Conservation (phyloP, 2,113 vertebrate genomes). For the Crocuta crocuta region DNA sequence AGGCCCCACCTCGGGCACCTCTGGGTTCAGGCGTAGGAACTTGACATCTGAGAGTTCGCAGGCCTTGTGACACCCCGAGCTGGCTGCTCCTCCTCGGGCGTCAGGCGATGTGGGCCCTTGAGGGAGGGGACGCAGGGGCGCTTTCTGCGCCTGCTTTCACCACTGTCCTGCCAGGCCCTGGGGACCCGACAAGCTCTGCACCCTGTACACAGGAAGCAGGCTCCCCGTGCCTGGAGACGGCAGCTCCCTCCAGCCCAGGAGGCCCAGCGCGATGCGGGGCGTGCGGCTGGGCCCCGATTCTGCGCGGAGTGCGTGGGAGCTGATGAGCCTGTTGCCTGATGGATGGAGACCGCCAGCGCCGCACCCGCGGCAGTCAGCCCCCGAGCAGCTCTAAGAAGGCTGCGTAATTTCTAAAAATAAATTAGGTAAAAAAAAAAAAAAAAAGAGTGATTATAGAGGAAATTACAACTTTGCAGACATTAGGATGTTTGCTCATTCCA, state of each 20-base stretch:
- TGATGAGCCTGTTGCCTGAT: neutral
- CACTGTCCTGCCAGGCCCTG: neutral
- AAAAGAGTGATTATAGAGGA: neutral
- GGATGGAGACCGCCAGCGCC: fast-evolving
- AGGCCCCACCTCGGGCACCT: fast-evolving
- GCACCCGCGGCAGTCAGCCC: fast-evolving
- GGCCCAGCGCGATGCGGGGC: fast-evolving
- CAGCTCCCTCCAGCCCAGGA: neutral
- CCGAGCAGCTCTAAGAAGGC: neutral
- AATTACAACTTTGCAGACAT: neutral
- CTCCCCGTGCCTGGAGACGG: neutral
- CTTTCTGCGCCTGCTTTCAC: neutral
- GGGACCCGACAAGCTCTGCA: too few species aligned
- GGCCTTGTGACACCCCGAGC: too few species aligned
- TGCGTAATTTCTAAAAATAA: neutral
- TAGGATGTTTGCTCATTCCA: neutral
- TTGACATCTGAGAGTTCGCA: too few species aligned
- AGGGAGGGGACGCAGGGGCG: too few species aligned
- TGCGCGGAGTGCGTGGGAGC: neutral
- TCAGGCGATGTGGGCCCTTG: too few species aligned
- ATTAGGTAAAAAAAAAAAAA: neutral
- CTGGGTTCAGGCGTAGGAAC: fast-evolving
- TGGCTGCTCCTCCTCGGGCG: too few species aligned
- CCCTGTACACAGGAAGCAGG: neutral
- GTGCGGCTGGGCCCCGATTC: neutral